Percentiles rank a stretch among this genome's conserved stretches.
phyloP scores from a whole-genome alignment of 2,888 invertebrate genomes.

The Rhaphigaster nebulosa region DNA sequence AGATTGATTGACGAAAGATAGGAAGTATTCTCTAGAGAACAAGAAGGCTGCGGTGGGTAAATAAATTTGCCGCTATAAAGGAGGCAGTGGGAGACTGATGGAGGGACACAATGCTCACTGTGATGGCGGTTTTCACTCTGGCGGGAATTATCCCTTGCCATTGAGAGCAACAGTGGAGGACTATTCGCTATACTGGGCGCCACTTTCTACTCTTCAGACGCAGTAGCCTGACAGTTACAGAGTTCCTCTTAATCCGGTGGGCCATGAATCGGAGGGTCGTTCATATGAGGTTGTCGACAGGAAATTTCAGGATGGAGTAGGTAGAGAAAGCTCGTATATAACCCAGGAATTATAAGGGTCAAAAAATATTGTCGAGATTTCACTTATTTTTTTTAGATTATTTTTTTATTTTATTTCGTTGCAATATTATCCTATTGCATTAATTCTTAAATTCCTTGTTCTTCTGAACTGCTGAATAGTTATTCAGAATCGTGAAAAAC shows the following conservation, averaged over 20 bases:
- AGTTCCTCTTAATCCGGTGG: background rate
- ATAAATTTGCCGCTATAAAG: background rate
- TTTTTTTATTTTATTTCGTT: too few species aligned
- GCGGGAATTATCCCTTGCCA: background rate
- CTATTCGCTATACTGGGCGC: background rate
- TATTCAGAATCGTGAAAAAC: too few species aligned
- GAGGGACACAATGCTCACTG: background rate
- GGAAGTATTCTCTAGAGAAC: too few species aligned
- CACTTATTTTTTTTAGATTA: too few species aligned
- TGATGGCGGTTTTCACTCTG: slow-evolving; percentile 43
- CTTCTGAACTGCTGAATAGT: too few species aligned
- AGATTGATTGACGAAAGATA: too few species aligned
- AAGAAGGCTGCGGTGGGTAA: background rate
- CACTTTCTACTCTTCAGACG: background rate
- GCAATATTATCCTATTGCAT: too few species aligned
- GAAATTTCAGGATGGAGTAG: background rate
- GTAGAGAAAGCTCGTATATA: too few species aligned
- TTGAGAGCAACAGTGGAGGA: background rate
- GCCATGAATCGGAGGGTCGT: background rate
- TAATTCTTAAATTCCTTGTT: too few species aligned
- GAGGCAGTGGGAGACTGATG: slow-evolving; percentile 3
- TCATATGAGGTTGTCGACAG: too few species aligned
- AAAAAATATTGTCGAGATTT: too few species aligned
- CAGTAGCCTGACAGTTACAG: background rate
- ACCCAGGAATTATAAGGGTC: too few species aligned